A percentile compares a stretch with the other conserved stretches of the same genome.
Conservation (phyloP, 2,797 vertebrate species). For the Sebastes steindachneri region DNA sequence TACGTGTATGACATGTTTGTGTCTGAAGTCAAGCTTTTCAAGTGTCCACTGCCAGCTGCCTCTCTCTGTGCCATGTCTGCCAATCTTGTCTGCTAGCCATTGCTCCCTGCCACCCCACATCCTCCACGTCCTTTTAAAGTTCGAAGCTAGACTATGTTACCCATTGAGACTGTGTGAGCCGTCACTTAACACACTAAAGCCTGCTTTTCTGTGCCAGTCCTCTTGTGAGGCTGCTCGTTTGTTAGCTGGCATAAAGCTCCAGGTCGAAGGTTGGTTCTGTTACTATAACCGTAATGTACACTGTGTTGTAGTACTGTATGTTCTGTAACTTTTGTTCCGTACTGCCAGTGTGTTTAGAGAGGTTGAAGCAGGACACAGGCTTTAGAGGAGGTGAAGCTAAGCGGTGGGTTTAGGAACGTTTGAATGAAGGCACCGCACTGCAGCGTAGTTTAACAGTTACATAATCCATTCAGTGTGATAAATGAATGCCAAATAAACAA, state of each 20-base stretch:
- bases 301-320: background rate
- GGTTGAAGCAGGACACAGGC: background rate
- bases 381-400: background rate
- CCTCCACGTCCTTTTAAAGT: conserved; percentile 16
- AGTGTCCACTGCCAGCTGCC: conserved; percentile 34
- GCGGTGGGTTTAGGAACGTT: background rate
- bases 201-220: conserved; percentile 12
- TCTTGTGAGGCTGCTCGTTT: conserved; percentile 20
- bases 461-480: background rate
- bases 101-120: conserved; percentile 20
- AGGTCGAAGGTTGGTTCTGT: background rate
- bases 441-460: background rate
- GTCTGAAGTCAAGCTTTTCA: conserved; percentile 57
- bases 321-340: conserved; percentile 16
- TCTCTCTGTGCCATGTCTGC: conserved; percentile 35
- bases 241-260: background rate
- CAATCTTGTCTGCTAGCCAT: conserved; percentile 28
- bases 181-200: conserved; percentile 18
- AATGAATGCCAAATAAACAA: background rate
- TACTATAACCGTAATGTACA: background rate
- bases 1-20: conserved; percentile 56
- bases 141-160: conserved; percentile 21
- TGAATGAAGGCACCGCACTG: background rate
- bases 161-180: conserved; percentile 8
- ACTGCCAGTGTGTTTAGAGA: background rate